These are phyloP conservation scores for Telenomus remus DNA, from an alignment of 1,140 invertebrate species.

Conservation along the genomic window DNA sequence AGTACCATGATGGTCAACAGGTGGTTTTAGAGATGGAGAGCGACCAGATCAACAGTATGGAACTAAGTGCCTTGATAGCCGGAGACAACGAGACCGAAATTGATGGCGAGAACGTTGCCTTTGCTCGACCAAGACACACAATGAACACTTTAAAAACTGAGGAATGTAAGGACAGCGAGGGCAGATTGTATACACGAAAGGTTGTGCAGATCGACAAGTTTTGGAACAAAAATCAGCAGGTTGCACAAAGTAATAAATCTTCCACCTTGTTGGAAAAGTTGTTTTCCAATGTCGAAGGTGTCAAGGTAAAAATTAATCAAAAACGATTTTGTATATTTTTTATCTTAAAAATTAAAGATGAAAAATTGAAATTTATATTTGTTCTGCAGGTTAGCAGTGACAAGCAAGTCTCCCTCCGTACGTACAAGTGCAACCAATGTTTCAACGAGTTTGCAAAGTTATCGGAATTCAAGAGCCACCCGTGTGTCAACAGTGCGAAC, in stretches of 20 bases:
- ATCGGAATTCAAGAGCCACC: slow-evolving; percentile 68
- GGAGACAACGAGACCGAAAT: slow-evolving; percentile 6
- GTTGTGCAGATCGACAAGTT: slow-evolving; percentile 77
- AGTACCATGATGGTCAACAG: slow-evolving; percentile 81
- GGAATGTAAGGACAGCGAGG: slow-evolving; percentile 75
- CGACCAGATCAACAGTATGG: slow-evolving; percentile 61
- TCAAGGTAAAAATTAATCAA: slow-evolving; percentile 62
- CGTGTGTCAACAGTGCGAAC: slow-evolving; percentile 67
- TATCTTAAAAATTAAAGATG: too few relatives aligned
- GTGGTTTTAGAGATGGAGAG: slow-evolving; percentile 77
- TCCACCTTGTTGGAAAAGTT: slow-evolving; percentile 73
- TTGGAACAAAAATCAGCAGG: slow-evolving; percentile 67
- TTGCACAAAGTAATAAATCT: slow-evolving; percentile 54
- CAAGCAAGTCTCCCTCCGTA: slow-evolving; percentile 60
- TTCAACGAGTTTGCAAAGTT: slow-evolving; percentile 68
- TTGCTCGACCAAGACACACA: slow-evolving; percentile 61
- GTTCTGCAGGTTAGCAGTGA: slow-evolving; percentile 62
- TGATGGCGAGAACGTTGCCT: slow-evolving; percentile 27
- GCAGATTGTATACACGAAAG: slow-evolving; percentile 75
- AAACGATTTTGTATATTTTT: too few relatives aligned
- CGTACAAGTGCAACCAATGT: slow-evolving; percentile 71
- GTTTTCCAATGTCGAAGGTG: slow-evolving; percentile 72
- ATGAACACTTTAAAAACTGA: slow-evolving; percentile 74
- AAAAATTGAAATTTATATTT: slow-evolving; percentile 2
- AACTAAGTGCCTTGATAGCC: slow-evolving; percentile 35